These are phyloP conservation scores for Climacteris rufus DNA, from an alignment of 2,113 vertebrate genomes.

Conservation along the genomic window DNA sequence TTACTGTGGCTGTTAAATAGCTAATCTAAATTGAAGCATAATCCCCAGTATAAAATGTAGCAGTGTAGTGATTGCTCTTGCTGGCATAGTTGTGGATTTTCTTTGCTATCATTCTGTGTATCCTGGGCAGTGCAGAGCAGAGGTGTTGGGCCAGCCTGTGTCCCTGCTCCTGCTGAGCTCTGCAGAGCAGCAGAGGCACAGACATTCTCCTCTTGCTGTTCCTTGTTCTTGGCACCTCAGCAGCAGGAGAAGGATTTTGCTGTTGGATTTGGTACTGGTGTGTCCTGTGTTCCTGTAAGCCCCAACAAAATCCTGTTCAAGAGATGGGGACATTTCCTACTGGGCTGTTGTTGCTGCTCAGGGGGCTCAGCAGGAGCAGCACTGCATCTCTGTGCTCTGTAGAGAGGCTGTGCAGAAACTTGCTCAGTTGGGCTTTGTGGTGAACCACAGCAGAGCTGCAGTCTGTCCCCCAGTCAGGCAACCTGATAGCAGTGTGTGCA, in stretches of 20 bases:
- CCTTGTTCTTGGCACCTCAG: background rate
- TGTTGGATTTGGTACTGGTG: background rate
- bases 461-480: rapidly evolving
- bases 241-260: background rate
- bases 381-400: background rate
- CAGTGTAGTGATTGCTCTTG: background rate
- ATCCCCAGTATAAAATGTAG: background rate
- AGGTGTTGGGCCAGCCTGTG: background rate
- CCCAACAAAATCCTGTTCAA: background rate
- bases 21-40: background rate
- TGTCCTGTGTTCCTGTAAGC: background rate
- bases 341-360: background rate
- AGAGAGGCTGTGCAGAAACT: rapidly evolving
- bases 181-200: background rate
- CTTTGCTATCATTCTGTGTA: background rate
- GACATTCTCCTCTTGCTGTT: background rate
- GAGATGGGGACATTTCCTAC: background rate
- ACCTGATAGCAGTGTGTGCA: background rate
- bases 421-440: background rate
- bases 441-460: background rate
- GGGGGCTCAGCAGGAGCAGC: background rate
- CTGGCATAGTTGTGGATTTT: background rate
- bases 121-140: background rate
- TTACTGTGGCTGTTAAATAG: background rate
- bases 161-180: background rate